Percentiles rank a stretch among this genome's conserved stretches.
These are phyloP conservation scores for Trematomus loennbergii DNA, from an alignment of 2,113 vertebrate genomes.

Conservation along the genomic window DNA sequence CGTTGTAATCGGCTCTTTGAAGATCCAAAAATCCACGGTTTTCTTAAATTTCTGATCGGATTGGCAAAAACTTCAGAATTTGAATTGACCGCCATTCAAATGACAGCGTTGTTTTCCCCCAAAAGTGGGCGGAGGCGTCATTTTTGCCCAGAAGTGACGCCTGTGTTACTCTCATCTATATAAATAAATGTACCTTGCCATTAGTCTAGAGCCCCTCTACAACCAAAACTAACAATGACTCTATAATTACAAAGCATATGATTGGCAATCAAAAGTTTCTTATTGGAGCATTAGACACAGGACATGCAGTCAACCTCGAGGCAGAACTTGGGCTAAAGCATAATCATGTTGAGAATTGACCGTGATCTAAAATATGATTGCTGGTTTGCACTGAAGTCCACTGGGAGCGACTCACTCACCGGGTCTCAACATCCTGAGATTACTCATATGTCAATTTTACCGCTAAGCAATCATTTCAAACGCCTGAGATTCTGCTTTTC, in stretches of 20 bases:
- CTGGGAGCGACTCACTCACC: conserved; percentile 26
- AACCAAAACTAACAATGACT: conserved; percentile 2
- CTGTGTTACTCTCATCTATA: too few species aligned
- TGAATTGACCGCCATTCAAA: too few species aligned
- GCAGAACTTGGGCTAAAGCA: background rate
- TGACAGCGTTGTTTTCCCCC: too few species aligned
- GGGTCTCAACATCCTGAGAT: conserved; percentile 24
- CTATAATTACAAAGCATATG: conserved; percentile 2
- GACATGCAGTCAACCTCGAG: background rate
- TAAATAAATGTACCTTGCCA: too few species aligned
- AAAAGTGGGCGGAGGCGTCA: too few species aligned
- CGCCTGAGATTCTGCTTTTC: conserved; percentile 13
- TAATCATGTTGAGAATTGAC: conserved; percentile 27
- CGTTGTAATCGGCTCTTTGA: too few species aligned
- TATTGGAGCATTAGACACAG: background rate
- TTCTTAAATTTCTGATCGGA: too few species aligned
- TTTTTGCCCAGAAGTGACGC: too few species aligned
- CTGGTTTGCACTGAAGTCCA: conserved; percentile 15
- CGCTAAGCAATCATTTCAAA: conserved; percentile 33
- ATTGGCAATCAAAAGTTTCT: conserved; percentile 10
- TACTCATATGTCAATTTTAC: conserved; percentile 16
- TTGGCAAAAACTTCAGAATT: too few species aligned
- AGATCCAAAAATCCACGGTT: too few species aligned
- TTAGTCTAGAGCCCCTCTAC: background rate
- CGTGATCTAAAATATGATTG: conserved; percentile 39